Base-by-base conservation (phyloP, 2,797 vertebrate genomes). In the Eutrigla gurnardus region DNA sequence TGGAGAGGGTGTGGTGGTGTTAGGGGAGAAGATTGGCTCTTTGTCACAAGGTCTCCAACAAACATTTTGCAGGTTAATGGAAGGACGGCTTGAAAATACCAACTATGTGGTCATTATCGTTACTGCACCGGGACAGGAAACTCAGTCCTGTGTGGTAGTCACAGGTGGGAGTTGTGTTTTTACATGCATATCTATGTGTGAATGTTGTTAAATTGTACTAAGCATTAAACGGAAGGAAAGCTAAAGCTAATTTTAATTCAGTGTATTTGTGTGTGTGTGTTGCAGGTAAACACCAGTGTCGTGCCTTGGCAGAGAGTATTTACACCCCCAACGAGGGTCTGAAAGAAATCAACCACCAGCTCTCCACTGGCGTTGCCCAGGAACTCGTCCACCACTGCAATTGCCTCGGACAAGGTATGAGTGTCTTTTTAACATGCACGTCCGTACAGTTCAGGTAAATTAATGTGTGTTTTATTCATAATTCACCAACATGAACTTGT, bases 31-130 rank as follows among this genome's bases (percentile, higher is more conserved):
- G 68, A 64, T 91, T 3, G 91, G 90, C 86, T 97, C 97, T 35
- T 89, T 99, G 93, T 94, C 96, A 1, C 96, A 98, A 86, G 98
- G 97, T 10, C 96, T 99, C 37, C 94, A 96, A 0, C 96, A 98
- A 88, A 97, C 97, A 69, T 97, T 99, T 80, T 94, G 92, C 77
- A 91, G 96, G 57, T 93, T 99, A 60, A 75, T 96, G 40, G 96
- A 98, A 63, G 96, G 96, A 65, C 95, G 91, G 45, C 92, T 99
- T 76, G 80, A 92, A 57, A 96, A 97, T 90, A 98, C 97, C 68
- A 97, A 94, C 93, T 99, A 98, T 0, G 97, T 99, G 70, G 97
- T 99, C 64, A 95, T 99, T 84, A 97, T 99, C 75, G 96, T 97
- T 54, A 95, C 96, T 49, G 87, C 90, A 8, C 93, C 93, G 2